These are phyloP conservation scores for Hippocampus zosterae DNA, from an alignment of 2,113 vertebrate genomes.

Conservation along the genomic window DNA sequence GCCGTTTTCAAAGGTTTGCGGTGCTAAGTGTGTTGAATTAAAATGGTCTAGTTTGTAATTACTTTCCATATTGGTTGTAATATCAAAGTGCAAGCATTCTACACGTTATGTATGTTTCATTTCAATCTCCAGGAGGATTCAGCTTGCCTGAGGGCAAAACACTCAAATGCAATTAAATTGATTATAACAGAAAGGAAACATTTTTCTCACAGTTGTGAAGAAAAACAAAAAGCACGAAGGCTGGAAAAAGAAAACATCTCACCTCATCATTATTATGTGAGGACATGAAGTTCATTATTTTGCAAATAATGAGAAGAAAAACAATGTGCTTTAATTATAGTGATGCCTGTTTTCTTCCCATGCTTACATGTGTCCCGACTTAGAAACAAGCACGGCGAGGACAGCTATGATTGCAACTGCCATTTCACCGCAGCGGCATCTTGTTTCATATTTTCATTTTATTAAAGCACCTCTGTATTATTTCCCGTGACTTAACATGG, in stretches of 20 bases:
- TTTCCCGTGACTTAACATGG: conserved; percentile 32
- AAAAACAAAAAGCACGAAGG: not conserved
- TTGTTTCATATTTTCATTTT: conserved; percentile 42
- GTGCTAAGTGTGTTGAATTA: conserved; percentile 50
- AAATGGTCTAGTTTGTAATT: conserved; percentile 63
- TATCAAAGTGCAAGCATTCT: conserved; percentile 56
- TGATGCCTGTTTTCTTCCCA: conserved; percentile 38
- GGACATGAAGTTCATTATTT: conserved; percentile 46
- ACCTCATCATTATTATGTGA: conserved; percentile 4
- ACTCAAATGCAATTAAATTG: conserved; percentile 59
- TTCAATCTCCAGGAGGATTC: conserved; percentile 42
- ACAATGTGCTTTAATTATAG: conserved; percentile 35
- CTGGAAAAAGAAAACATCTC: not conserved
- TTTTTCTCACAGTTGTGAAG: conserved; percentile 26
- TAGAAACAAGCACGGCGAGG: conserved; percentile 20
- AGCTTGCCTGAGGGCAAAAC: conserved; percentile 52
- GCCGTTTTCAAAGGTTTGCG: conserved; percentile 31
- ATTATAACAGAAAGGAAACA: conserved; percentile 35
- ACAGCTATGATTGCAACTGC: conserved; percentile 5
- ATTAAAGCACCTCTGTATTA: conserved; percentile 5
- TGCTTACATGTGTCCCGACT: conserved; percentile 17
- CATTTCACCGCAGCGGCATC: conserved; percentile 15
- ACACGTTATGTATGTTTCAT: conserved; percentile 46
- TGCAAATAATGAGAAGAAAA: conserved; percentile 36
- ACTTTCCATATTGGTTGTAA: conserved; percentile 57